Conservation (phyloP, 1,140 invertebrate species). For the Drosophila bifasciata region DNA sequence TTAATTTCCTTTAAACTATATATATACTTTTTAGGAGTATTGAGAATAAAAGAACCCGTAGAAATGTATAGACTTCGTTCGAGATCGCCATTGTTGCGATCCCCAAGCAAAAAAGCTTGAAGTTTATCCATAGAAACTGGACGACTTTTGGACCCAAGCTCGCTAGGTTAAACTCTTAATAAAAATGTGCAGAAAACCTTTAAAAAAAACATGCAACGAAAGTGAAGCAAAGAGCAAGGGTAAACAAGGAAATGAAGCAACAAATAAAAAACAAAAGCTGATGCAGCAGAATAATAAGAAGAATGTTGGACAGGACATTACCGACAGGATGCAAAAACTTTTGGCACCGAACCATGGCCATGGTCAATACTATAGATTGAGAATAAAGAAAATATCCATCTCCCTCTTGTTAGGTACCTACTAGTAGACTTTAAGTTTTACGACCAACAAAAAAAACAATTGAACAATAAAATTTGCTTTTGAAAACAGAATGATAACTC, state of each 20-base stretch:
- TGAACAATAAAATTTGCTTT: constrained; percentile 40
- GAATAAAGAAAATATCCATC: constrained; percentile 3
- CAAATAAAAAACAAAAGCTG: constrained; percentile 49
- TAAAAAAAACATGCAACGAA: constrained; percentile 18
- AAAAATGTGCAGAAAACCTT: constrained; percentile 24
- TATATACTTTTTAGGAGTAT: too few relatives aligned
- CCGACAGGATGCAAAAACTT: constrained; percentile 41
- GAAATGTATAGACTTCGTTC: too few relatives aligned
- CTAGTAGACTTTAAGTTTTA: constrained; percentile 30
- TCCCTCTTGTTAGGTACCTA: constrained; percentile 1
- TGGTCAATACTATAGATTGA: constrained; percentile 44
- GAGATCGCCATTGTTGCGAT: too few relatives aligned
- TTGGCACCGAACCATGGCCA: constrained; percentile 37
- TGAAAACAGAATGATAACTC: constrained; percentile 17
- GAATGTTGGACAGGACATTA: constrained; percentile 41
- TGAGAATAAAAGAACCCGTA: too few relatives aligned
- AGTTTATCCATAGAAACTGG: too few relatives aligned
- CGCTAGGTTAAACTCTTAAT: constrained; percentile 6
- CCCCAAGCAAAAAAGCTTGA: too few relatives aligned
- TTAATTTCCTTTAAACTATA: too few relatives aligned
- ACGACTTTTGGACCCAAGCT: background rate
- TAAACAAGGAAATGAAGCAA: constrained; percentile 12
- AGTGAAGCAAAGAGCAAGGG: background rate
- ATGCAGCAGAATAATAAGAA: constrained; percentile 45
- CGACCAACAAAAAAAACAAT: constrained; percentile 24